A percentile compares a stretch with the other conserved stretches of the same genome.
These are phyloP conservation scores for Falcaria lacertinaria DNA, from an alignment of 2,888 invertebrate genomes.

Conservation along the genomic window DNA sequence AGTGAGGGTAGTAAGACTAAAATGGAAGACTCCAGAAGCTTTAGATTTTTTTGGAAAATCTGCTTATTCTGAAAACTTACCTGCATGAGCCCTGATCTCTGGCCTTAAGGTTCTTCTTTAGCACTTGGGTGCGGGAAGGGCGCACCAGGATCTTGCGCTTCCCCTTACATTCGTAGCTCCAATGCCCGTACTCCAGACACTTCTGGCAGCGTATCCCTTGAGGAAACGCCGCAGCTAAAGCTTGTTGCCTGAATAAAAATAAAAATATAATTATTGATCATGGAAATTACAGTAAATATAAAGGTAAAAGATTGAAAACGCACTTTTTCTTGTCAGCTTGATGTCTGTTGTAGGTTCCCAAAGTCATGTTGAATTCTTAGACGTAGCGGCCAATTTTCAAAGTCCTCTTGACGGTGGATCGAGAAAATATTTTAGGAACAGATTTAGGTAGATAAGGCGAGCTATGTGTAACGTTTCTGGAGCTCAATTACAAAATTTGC, in stretches of 20 bases:
- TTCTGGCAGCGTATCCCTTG: slow-evolving; percentile 93
- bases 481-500: slow-evolving; percentile 29
- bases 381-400: slow-evolving; percentile 4
- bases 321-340: slow-evolving; percentile 70
- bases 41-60: slow-evolving; percentile 1
- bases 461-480: slow-evolving; percentile 16
- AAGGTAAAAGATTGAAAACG: slow-evolving; percentile 15
- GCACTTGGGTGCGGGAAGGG: slow-evolving; percentile 88
- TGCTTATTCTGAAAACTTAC: slow-evolving; percentile 22
- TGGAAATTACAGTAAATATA: too few species aligned
- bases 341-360: slow-evolving; percentile 71
- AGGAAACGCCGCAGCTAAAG: slow-evolving; percentile 83
- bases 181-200: slow-evolving; percentile 94
- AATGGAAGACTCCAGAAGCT: slow-evolving; percentile 3
- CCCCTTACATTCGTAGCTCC: slow-evolving; percentile 96
- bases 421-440: slow-evolving; percentile 8
- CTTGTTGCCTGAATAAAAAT: slow-evolving; percentile 74
- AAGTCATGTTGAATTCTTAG: slow-evolving; percentile 51
- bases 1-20: not conserved
- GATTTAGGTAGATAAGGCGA: too few species aligned
- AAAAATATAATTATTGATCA: too few species aligned
- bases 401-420: slow-evolving; percentile 20
- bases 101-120: slow-evolving; percentile 82
- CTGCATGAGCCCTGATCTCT: slow-evolving; percentile 61
- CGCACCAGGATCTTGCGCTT: slow-evolving; percentile 93